These are phyloP conservation scores for Corythoichthys intestinalis DNA, from an alignment of 2,113 vertebrate genomes.

Conservation along the genomic window DNA sequence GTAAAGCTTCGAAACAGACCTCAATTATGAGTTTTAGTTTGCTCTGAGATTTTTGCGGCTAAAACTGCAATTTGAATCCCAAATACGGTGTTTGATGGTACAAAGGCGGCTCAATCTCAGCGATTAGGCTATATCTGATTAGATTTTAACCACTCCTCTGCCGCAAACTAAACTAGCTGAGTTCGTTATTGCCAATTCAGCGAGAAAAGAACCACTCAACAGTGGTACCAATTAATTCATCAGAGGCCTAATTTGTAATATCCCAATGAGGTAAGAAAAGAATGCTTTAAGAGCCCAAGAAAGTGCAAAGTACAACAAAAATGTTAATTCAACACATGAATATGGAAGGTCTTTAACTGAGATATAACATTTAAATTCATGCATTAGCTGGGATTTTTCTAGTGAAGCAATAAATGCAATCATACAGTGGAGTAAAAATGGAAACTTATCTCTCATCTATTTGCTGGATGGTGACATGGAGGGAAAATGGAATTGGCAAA, in stretches of 20 bases:
- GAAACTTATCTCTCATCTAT: conserved; percentile 22
- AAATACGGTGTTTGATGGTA: conserved; percentile 10
- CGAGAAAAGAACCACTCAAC: neutral
- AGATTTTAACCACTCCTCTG: conserved; percentile 9
- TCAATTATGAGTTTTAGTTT: conserved; percentile 15
- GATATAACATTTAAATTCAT: neutral
- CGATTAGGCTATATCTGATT: conserved; percentile 15
- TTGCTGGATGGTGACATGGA: conserved; percentile 10
- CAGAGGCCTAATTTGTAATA: conserved; percentile 15
- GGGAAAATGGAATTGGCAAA: conserved; percentile 32
- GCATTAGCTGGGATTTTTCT: neutral
- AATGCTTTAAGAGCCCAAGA: neutral
- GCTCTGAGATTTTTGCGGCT: conserved; percentile 3
- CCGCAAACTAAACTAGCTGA: conserved; percentile 17
- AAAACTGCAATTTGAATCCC: conserved; percentile 35
- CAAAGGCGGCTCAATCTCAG: conserved; percentile 9
- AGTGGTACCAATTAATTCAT: conserved; percentile 16
- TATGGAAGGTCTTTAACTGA: neutral
- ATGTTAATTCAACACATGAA: conserved; percentile 23
- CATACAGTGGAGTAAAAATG: conserved; percentile 3
- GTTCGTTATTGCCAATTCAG: conserved; percentile 39
- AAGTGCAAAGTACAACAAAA: conserved; percentile 35
- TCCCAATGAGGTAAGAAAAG: neutral
- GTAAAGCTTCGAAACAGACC: conserved; percentile 14
- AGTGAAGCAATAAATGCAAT: neutral